Evolutionary conservation across 2,797 vertebrate species (phyloP).

Genomic region (Anniella stebbinsi): DNA sequence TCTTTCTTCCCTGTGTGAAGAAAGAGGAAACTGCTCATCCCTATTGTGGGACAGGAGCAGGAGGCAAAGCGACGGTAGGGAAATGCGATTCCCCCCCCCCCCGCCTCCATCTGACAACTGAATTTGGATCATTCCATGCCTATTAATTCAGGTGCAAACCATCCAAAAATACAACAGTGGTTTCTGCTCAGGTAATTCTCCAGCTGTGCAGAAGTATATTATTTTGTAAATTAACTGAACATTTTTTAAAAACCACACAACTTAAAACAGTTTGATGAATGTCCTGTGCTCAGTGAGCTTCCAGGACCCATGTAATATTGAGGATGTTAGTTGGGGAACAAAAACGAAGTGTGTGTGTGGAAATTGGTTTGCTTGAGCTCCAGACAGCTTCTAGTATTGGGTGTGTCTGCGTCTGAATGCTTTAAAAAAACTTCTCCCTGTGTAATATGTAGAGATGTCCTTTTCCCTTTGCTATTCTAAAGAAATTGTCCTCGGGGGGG

Average conservation of each 20-base stretch:
- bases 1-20: too few relatives aligned
- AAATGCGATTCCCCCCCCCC: too few relatives aligned
- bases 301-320: not conserved
- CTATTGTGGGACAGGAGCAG: too few relatives aligned
- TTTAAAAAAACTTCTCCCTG: not conserved
- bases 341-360: not conserved
- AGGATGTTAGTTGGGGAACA: not conserved
- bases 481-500: not conserved
- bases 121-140: not conserved
- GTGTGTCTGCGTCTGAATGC: not conserved
- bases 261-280: not conserved
- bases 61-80: too few relatives aligned
- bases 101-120: too few relatives aligned
- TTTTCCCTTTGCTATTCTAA: not conserved
- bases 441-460: not conserved
- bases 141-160: not conserved
- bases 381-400: too few relatives aligned
- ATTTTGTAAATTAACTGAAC: too few relatives aligned
- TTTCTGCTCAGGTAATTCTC: not conserved
- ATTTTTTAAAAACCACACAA: not conserved
- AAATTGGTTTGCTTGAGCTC: not conserved
- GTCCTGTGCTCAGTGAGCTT: not conserved
- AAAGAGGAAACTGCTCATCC: too few relatives aligned
- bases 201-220: too few relatives aligned
- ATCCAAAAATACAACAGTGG: not conserved